Conservation (phyloP, 2,113 vertebrate genomes). For the Cygnus buccinator region DNA sequence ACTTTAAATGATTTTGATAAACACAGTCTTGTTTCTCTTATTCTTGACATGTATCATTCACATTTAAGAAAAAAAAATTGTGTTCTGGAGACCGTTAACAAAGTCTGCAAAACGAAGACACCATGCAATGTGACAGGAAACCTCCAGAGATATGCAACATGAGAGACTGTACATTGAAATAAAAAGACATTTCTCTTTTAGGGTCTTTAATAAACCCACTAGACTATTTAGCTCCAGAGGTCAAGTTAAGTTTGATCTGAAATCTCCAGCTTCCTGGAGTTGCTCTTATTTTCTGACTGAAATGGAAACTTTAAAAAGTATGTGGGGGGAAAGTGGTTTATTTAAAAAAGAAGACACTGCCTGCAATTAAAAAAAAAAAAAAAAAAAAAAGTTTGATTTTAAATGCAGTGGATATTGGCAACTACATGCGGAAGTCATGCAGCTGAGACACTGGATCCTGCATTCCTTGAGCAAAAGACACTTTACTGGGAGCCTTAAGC, state of each 20-base stretch:
- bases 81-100: neutral
- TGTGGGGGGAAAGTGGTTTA: neutral
- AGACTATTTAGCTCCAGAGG: neutral
- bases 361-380: neutral
- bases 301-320: neutral
- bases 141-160: neutral
- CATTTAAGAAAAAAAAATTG: neutral
- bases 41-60: neutral
- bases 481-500: slow-evolving; percentile 43
- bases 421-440: neutral
- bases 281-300: neutral
- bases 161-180: neutral
- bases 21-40: neutral
- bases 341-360: neutral
- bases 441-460: neutral
- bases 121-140: neutral
- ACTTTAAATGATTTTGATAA: neutral
- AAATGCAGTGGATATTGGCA: neutral
- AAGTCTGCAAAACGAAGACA: neutral
- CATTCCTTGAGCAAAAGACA: slow-evolving; percentile 12
- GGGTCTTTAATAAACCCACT: neutral
- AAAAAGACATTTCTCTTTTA: neutral
- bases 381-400: neutral
- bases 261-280: neutral
- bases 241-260: neutral